Evolutionary conservation across 2,888 invertebrate genomes (phyloP), one percentile per base, ranked within the genome.

Genomic region (Malachius bipustulatus): DNA sequence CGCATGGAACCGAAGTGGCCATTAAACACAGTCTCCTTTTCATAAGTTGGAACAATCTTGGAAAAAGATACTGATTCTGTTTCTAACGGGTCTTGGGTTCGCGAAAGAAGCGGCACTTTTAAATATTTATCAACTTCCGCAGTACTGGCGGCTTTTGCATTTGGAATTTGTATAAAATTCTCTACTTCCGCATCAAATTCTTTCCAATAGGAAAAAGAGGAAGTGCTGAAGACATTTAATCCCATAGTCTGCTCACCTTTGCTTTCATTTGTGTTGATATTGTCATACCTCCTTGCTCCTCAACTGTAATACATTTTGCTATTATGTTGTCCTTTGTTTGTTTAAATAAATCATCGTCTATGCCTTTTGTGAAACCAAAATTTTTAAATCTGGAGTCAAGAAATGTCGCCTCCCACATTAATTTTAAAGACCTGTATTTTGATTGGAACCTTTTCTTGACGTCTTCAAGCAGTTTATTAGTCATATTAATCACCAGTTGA

Each of bases 1-100:
- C 32, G 14, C 32, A 32, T 10, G 32, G 32, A 10, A 32, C 32
- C 9, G 32, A 32, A 10, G 15, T 19, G 3, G 14, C 32, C 14
- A 32, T 10, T 16, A 32, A 16, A 15, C 32, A 32, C 12, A 32
- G 9, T 14, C 32, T 12, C 19, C 32, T 14, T 9, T 32, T 32
- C 32, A 32, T 32, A 3, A 32, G 9, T 32, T 16, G 10, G 12
- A 10, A 32, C 3, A 32, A 12, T 2, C n/a, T 10, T 14, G 32
- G 32, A 8, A 15, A 32, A 12, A 10, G 9, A 16, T 15, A 15
- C 14, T 32, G 3, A 9, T 16, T 32, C 16, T 26, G 15, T 15
- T 32, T 14, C 32, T 19, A 32, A 15, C 32, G 16, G 29, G 11
- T 6, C 10, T 29, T 9, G 29, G 9, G 6, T 32, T 9, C 32